Conservation (phyloP, 2,888 invertebrate species). For the Drosophila kambysellisi region DNA sequence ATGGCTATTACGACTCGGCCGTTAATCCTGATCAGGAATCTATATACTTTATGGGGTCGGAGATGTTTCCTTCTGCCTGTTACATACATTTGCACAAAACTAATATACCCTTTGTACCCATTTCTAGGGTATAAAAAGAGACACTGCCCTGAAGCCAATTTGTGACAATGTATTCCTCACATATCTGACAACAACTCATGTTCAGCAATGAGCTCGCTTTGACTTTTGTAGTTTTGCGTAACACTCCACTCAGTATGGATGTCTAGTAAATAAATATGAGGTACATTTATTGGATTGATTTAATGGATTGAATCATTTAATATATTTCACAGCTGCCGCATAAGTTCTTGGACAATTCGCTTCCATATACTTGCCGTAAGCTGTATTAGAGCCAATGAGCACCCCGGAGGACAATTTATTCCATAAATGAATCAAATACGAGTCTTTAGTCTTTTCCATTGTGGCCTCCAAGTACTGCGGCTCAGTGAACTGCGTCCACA, state of each 20-base stretch:
- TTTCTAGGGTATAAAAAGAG: too few relatives aligned
- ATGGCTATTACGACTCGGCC: too few relatives aligned
- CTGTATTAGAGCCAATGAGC: constrained; percentile 71
- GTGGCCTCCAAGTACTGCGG: constrained; percentile 82
- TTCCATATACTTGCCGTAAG: constrained; percentile 77
- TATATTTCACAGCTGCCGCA: constrained; percentile 72
- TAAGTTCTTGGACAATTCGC: constrained; percentile 80
- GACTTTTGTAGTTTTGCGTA: too few relatives aligned
- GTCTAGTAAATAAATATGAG: neutral
- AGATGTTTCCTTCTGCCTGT: too few relatives aligned
- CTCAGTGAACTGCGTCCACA: constrained; percentile 88
- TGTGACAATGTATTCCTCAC: too few relatives aligned
- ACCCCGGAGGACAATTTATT: constrained; percentile 76
- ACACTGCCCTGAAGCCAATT: too few relatives aligned
- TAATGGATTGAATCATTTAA: constrained; percentile 36
- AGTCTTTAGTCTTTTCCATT: constrained; percentile 66
- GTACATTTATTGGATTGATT: neutral
- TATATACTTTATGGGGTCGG: too few relatives aligned
- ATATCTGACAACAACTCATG: too few relatives aligned
- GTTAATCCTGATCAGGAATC: too few relatives aligned
- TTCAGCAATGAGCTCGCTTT: too few relatives aligned
- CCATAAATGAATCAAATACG: constrained; percentile 82
- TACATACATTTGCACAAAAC: too few relatives aligned
- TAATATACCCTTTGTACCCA: too few relatives aligned
- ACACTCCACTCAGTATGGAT: neutral